Evolutionary conservation across 2,888 invertebrate genomes (phyloP).

Genomic region (Pachymerium ferrugineum): DNA sequence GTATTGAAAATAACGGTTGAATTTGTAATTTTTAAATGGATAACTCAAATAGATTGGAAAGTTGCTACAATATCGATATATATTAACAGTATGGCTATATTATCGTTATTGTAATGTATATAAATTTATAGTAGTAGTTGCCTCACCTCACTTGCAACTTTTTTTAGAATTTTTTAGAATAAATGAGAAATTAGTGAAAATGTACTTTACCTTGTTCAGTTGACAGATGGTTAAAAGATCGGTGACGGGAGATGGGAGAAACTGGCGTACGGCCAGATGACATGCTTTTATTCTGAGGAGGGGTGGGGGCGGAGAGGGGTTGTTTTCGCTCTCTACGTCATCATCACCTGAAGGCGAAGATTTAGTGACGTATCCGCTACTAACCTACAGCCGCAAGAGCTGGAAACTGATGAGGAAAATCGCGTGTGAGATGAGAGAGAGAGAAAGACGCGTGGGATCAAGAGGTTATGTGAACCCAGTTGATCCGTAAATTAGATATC

Average conservation of each 20-base stretch:
- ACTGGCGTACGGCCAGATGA: not conserved
- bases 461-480: not conserved
- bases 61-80: too few relatives aligned
- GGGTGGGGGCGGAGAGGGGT: constrained; percentile 10
- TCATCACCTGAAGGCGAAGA: not conserved
- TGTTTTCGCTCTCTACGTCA: constrained; percentile 7
- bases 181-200: not conserved
- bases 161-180: not conserved
- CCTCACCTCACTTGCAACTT: too few relatives aligned
- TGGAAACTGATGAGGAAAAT: not conserved
- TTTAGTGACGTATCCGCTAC: not conserved
- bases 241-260: not conserved
- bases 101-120: too few relatives aligned
- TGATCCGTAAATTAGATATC: too few relatives aligned
- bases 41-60: too few relatives aligned
- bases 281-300: constrained; percentile 5
- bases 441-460: not conserved
- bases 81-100: too few relatives aligned
- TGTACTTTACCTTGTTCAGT: not conserved
- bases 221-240: not conserved
- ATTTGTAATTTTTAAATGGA: too few relatives aligned
- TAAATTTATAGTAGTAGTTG: too few relatives aligned
- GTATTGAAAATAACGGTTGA: too few relatives aligned
- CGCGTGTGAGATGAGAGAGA: not conserved
- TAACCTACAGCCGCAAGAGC: constrained; percentile 18